phyloP scores from a whole-genome alignment of 1,140 invertebrate genomes.

The Cotesia chilonis region DNA sequence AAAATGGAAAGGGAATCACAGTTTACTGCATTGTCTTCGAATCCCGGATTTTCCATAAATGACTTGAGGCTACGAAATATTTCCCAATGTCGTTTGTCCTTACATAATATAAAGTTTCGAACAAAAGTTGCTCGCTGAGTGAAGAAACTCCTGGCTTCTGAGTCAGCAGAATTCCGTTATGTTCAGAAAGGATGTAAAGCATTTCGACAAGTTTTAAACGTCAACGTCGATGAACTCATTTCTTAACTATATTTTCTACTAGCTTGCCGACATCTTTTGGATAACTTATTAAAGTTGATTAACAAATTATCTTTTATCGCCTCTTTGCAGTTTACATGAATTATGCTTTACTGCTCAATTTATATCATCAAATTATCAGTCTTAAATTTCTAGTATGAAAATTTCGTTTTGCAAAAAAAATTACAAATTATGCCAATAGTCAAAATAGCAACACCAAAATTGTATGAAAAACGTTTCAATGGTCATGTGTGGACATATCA shows the following conservation, averaged over 20 bases:
- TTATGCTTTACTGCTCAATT: neutral
- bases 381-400: too few species aligned
- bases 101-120: slow-evolving; percentile 56
- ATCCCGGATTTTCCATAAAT: neutral
- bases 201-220: slow-evolving; percentile 51
- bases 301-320: slow-evolving; percentile 37
- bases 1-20: neutral
- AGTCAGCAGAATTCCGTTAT: slow-evolving; percentile 54
- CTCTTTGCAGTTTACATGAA: neutral
- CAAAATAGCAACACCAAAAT: too few species aligned
- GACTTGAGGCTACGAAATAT: slow-evolving; percentile 17
- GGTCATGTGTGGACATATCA: too few species aligned
- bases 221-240: slow-evolving; percentile 53
- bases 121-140: slow-evolving; percentile 53
- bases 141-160: slow-evolving; percentile 59
- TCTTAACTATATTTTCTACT: too few species aligned
- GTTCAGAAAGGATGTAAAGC: slow-evolving; percentile 48
- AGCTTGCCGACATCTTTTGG: slow-evolving; percentile 60
- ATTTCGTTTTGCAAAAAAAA: too few species aligned
- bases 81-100: slow-evolving; percentile 6
- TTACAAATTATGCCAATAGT: too few species aligned
- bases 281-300: slow-evolving; percentile 60
- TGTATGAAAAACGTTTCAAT: too few species aligned
- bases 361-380: too few species aligned
- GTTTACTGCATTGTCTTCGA: slow-evolving; percentile 4